These are phyloP conservation scores for Hyphantria cunea DNA, from an alignment of 1,140 invertebrate genomes.

Conservation along the genomic window DNA sequence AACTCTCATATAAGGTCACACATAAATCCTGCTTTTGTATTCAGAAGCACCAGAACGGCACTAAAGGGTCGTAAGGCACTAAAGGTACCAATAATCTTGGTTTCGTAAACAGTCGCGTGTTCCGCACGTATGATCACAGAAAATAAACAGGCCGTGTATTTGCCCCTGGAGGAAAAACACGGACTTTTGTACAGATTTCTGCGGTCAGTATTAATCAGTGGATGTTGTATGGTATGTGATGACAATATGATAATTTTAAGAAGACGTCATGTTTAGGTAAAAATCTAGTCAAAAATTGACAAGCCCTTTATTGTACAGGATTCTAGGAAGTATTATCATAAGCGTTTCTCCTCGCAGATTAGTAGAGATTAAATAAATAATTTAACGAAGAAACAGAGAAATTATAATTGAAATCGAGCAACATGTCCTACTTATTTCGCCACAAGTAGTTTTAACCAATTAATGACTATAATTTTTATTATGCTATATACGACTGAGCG, in stretches of 20 bases:
- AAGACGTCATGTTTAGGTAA: no score
- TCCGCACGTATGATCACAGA: not conserved
- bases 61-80: not conserved
- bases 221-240: not conserved
- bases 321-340: no score
- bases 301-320: no score
- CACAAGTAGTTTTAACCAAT: no score
- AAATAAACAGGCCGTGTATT: constrained; percentile 1
- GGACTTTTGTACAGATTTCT: constrained; percentile 4
- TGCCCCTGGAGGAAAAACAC: not conserved
- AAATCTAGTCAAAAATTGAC: no score
- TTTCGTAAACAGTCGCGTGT: constrained; percentile 4
- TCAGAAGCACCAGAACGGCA: not conserved
- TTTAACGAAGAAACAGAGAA: no score
- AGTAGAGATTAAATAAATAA: no score
- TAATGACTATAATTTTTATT: no score
- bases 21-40: constrained; percentile 4
- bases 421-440: no score
- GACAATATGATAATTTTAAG: not conserved
- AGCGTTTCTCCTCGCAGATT: no score
- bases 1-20: not conserved
- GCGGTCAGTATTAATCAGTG: constrained; percentile 4
- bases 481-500: no score
- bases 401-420: no score
- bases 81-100: not conserved